A percentile compares a stretch with the other conserved stretches of the same genome.
phyloP scores from a whole-genome alignment of 2,797 vertebrate genomes.

The Liparis tanakae region DNA sequence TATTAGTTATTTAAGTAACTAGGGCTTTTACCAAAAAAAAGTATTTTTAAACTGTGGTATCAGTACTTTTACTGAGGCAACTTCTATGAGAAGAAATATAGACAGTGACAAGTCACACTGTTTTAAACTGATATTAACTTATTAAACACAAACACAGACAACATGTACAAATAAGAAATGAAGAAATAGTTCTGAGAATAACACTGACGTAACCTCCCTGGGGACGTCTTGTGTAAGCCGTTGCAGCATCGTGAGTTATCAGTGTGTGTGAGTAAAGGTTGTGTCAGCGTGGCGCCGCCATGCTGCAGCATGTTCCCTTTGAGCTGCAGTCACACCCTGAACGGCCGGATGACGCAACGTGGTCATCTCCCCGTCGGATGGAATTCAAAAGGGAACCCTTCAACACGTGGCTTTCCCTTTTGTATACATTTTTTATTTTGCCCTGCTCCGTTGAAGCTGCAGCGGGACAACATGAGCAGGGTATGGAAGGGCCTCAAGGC shows the following conservation, averaged over 20 bases:
- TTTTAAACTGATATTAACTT: not conserved
- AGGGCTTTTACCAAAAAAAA: not conserved
- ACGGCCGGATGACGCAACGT: constrained; percentile 14
- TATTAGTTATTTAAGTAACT: too few relatives aligned
- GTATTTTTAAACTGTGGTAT: not conserved
- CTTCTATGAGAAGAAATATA: not conserved
- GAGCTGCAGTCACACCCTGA: constrained; percentile 48
- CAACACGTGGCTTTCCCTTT: not conserved
- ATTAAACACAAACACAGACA: not conserved
- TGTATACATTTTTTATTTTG: not conserved
- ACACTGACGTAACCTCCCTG: not conserved
- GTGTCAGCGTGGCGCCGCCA: constrained; percentile 51
- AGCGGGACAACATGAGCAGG: too few relatives aligned
- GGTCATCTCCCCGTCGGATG: not conserved
- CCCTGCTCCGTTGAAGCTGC: not conserved
- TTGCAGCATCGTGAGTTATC: constrained; percentile 23
- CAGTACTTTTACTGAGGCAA: not conserved
- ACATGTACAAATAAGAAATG: not conserved
- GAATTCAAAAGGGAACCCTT: not conserved
- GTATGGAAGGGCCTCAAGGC: too few relatives aligned
- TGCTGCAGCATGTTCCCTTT: constrained; percentile 33
- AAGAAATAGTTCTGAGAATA: not conserved
- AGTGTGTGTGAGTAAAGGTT: constrained; percentile 60
- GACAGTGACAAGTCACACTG: not conserved
- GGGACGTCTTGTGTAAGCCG: constrained; percentile 9